phyloP scores from a whole-genome alignment of 2,888 invertebrate species.

The Spicauda simplicius region DNA sequence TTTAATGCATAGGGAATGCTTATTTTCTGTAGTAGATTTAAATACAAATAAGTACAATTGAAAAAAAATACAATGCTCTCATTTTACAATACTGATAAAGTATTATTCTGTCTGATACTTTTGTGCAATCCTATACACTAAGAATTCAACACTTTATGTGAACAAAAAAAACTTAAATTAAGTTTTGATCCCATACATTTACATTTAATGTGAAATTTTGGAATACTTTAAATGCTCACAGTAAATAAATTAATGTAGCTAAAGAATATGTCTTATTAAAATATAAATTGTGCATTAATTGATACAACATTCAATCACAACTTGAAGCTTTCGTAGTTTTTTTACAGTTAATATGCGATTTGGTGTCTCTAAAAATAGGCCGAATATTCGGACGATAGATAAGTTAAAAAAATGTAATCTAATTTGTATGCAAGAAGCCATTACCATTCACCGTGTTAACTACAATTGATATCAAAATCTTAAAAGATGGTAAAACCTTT shows the following conservation, averaged over 20 bases:
- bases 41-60: slow-evolving; percentile 9
- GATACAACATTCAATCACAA: slow-evolving; percentile 13
- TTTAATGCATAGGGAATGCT: slow-evolving; percentile 28
- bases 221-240: slow-evolving; percentile 4
- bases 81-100: slow-evolving; percentile 2
- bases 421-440: slow-evolving; percentile 34
- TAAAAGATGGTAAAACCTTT: slow-evolving; percentile 77
- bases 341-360: slow-evolving; percentile 2
- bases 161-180: slow-evolving; percentile 7
- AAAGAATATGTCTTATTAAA: slow-evolving; percentile 5
- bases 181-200: slow-evolving; percentile 13
- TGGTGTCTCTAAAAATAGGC: slow-evolving; percentile 30
- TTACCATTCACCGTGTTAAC: slow-evolving; percentile 57
- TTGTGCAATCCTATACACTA: slow-evolving; percentile 23
- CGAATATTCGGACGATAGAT: slow-evolving; percentile 12
- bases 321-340: not conserved
- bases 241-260: slow-evolving; percentile 1
- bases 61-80: too few species aligned
- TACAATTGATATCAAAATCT: slow-evolving; percentile 72
- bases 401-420: slow-evolving; percentile 19
- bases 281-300: slow-evolving; percentile 19
- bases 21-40: slow-evolving; percentile 1
- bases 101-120: slow-evolving; percentile 7
- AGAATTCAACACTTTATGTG: slow-evolving; percentile 3
- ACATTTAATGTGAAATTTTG: slow-evolving; percentile 8